phyloP scores from a whole-genome alignment of 2,113 vertebrate genomes.

The mouse (Mus musculus) region GRCm39 chr5:38543501-38544000 shows the following conservation, averaged over 20 bases:
- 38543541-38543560: not conserved
- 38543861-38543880: not conserved
- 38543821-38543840: not conserved
- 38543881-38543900: not conserved
- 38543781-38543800: not conserved
- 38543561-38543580: not conserved
- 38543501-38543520: not conserved
- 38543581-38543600: not conserved
- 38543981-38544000: not conserved
- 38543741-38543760: not conserved
- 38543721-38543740: not conserved
- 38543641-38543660: not conserved
- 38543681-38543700: not conserved
- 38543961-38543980: not conserved
- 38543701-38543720: not conserved
- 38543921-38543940: not conserved
- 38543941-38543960: not conserved
- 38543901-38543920: not conserved
- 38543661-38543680: not conserved
- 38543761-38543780: not conserved
- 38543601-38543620: too few species aligned
- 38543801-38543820: not conserved
- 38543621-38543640: too few species aligned
- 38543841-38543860: not conserved
- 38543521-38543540: not conserved